A percentile compares a stretch with the other conserved stretches of the same genome.
These are phyloP conservation scores for Aphrophora alni DNA, from an alignment of 2,888 invertebrate species.

Conservation along the genomic window DNA sequence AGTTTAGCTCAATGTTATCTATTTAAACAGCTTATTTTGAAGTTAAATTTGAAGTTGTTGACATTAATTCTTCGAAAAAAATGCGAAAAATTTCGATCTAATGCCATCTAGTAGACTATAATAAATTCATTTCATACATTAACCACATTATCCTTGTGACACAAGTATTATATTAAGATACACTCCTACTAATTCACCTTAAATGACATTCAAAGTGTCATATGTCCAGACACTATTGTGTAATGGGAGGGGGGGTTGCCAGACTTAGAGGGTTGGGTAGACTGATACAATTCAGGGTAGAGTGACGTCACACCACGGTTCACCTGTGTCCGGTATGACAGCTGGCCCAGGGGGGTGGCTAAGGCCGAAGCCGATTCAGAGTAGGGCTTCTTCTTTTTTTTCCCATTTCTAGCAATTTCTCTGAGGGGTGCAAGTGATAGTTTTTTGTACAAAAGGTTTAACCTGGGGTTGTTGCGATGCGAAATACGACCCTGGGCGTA, in stretches of 20 bases:
- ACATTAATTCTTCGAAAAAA: no score
- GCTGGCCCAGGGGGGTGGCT: not conserved
- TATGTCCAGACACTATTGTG: no score
- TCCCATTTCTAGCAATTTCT: not conserved
- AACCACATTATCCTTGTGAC: no score
- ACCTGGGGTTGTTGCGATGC: not conserved
- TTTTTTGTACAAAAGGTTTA: not conserved
- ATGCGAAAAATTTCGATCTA: no score
- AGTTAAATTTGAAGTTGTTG: no score
- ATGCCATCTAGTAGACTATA: no score
- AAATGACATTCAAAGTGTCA: not conserved
- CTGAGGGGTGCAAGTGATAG: conserved; percentile 4
- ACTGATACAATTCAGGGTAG: not conserved
- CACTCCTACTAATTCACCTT: not conserved
- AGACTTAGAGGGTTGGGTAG: not conserved
- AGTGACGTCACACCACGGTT: not conserved
- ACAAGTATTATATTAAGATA: no score
- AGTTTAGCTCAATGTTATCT: no score
- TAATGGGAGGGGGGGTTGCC: not conserved
- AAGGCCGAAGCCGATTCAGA: no score
- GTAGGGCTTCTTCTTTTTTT: not conserved
- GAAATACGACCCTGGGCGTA: not conserved
- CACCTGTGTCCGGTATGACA: conserved; percentile 2
- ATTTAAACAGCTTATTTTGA: no score
- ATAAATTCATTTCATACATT: no score